phyloP scores from a whole-genome alignment of 2,113 vertebrate genomes.

The Zosterops borbonicus region DNA sequence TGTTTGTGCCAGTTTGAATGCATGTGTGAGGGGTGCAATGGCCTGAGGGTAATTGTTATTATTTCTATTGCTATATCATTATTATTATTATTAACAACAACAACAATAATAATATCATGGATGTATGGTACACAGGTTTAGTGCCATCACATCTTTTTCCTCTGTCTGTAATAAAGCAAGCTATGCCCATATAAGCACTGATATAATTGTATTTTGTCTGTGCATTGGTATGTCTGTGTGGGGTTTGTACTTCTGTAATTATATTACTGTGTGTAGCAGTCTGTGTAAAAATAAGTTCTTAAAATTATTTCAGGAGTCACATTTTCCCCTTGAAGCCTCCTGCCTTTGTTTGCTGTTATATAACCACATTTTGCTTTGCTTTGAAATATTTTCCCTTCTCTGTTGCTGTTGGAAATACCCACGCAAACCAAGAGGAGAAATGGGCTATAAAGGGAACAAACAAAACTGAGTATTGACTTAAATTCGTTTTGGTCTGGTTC shows the following conservation, averaged over 20 bases:
- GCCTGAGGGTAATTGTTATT: not conserved
- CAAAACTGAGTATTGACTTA: conserved; percentile 37
- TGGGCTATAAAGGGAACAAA: conserved; percentile 54
- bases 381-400: conserved; percentile 52
- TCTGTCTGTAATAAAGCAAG: not conserved
- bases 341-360: conserved; percentile 44
- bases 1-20: not conserved
- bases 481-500: conserved; percentile 36
- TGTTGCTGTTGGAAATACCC: conserved; percentile 50
- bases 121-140: not conserved
- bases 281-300: not conserved
- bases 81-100: not conserved
- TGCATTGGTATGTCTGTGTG: not conserved
- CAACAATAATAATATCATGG: not conserved
- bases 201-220: not conserved
- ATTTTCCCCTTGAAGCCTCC: conserved; percentile 18
- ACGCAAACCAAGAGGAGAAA: conserved; percentile 58
- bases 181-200: not conserved
- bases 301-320: conserved; percentile 10
- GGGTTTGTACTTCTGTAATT: not conserved
- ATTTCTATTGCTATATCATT: not conserved
- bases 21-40: not conserved
- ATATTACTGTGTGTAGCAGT: not conserved
- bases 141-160: not conserved
- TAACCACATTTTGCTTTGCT: conserved; percentile 47